Conservation (phyloP, 1,140 invertebrate species). For the Drosophila pectinifera region DNA sequence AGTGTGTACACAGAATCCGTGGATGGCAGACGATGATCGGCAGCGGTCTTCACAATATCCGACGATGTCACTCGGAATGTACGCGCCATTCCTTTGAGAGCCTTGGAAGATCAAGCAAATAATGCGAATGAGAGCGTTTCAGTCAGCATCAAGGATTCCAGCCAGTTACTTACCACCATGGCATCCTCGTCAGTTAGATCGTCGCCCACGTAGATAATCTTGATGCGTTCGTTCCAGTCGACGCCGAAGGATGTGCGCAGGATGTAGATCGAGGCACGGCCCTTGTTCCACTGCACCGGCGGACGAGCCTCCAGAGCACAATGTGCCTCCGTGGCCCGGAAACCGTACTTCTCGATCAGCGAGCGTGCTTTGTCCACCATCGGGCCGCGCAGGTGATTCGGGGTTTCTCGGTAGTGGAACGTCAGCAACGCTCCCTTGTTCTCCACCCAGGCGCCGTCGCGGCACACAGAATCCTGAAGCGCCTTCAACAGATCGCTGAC, state of each 20-base stretch:
- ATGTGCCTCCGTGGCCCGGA: slow-evolving; percentile 91
- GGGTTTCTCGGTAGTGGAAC: slow-evolving; percentile 95
- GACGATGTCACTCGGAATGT: slow-evolving; percentile 95
- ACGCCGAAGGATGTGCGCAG: slow-evolving; percentile 94
- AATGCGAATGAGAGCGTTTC: not conserved
- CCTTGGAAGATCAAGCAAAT: slow-evolving; percentile 85
- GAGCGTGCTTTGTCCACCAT: slow-evolving; percentile 89
- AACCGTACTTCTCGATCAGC: slow-evolving; percentile 91
- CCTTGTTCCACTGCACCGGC: slow-evolving; percentile 96
- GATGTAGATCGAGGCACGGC: slow-evolving; percentile 94
- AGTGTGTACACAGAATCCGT: slow-evolving; percentile 95
- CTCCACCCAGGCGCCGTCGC: slow-evolving; percentile 95
- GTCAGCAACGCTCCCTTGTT: slow-evolving; percentile 95
- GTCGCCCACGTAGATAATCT: slow-evolving; percentile 96
- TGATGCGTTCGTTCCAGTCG: slow-evolving; percentile 95
- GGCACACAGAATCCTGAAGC: slow-evolving; percentile 93
- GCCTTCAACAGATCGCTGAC: slow-evolving; percentile 91
- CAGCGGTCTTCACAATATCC: slow-evolving; percentile 93
- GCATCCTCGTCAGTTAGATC: slow-evolving; percentile 96
- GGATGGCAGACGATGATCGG: slow-evolving; percentile 93
- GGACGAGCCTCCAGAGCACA: slow-evolving; percentile 95
- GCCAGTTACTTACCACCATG: slow-evolving; percentile 89
- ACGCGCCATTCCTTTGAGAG: slow-evolving; percentile 94
- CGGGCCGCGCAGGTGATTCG: slow-evolving; percentile 87
- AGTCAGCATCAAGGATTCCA: not conserved